Percentiles rank a stretch among this genome's conserved stretches.
Evolutionary conservation across 2,113 vertebrate genomes (phyloP).

Genomic region (Xiphophorus hellerii): DNA sequence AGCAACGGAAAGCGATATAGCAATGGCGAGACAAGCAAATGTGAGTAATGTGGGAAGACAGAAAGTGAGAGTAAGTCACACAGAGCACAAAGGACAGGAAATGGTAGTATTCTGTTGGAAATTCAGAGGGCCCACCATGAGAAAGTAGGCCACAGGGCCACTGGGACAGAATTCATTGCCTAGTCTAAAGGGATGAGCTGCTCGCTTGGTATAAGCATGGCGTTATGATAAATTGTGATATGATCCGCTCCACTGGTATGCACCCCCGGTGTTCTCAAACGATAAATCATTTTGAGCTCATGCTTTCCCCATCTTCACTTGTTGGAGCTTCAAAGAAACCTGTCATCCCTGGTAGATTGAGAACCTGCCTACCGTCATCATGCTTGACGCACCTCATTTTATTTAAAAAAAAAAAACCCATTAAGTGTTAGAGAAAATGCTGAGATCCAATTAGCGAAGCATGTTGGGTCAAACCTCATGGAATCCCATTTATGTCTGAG

Average conservation of each 20-base stretch:
- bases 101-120: slow-evolving; percentile 30
- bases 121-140: slow-evolving; percentile 22
- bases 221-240: slow-evolving; percentile 32
- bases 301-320: slow-evolving; percentile 31
- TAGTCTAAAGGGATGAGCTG: slow-evolving; percentile 43
- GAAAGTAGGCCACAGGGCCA: slow-evolving; percentile 53
- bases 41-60: slow-evolving; percentile 41
- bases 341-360: slow-evolving; percentile 56
- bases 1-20: slow-evolving; percentile 20
- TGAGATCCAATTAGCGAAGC: background rate
- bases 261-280: slow-evolving; percentile 59
- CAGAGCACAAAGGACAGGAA: slow-evolving; percentile 16
- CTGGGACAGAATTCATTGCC: slow-evolving; percentile 39
- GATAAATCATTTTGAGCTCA: slow-evolving; percentile 76
- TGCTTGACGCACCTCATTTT: slow-evolving; percentile 42
- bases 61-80: slow-evolving; percentile 34
- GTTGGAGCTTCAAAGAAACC: slow-evolving; percentile 45
- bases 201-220: slow-evolving; percentile 57
- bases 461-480: background rate
- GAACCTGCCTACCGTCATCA: slow-evolving; percentile 36
- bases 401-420: slow-evolving; percentile 49
- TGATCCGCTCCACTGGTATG: slow-evolving; percentile 54
- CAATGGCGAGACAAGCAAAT: slow-evolving; percentile 19
- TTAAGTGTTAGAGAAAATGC: slow-evolving; percentile 25
- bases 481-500: slow-evolving; percentile 4